Base-by-base conservation (phyloP, 2,113 vertebrate species). In the Eurypyga helias region DNA sequence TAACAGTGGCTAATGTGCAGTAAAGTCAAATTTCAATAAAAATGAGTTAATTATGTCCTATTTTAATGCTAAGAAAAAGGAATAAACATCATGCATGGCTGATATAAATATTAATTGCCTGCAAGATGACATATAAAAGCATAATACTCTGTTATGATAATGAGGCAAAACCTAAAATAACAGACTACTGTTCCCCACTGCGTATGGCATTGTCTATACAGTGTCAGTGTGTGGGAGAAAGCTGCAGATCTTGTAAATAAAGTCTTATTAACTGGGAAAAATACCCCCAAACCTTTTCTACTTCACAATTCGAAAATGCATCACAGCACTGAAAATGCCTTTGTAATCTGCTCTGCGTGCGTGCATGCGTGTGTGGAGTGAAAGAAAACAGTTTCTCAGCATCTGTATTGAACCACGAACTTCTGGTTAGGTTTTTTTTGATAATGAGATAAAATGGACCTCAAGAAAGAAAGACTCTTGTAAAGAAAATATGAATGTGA, bases 41-140 rank as follows among this genome's bases (percentile, higher is more conserved):
- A 97, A 94, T 92, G 29, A 90, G 66, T 95, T 96, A 96, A 96
- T 96, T 96, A 87, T 89, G 76, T 90, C 87, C 31, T 67, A 62
- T 81, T 94, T 91, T 89, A 92, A 73, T 89, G 41, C 60, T 96
- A 70, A 95, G 80, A 67, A 94, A 90, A 91, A 92, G 57, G 94
- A 96, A 94, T 77, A 80, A 91, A 38, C 75, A 89, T 57, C 31
- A 62, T 89, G 69, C 75, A 90, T 60, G 54, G 75, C 46, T 94
- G 81, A 90, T 92, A 87, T 55, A 91, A 95, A 89, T 96, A 97
- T 96, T 96, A 97, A 91, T 96, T 87, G 29, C 86, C 52, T 81
- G 7, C 8, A 86, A 62, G 49, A 84, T 92, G 89, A 91, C 87
- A 80, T 84, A 89, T 84, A 67, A 85, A 93, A 89, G 58, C 4